Evolutionary conservation across 2,113 vertebrate species (phyloP), one percentile per base, ranked within the genome.

Genomic region (Barbus barbus): DNA sequence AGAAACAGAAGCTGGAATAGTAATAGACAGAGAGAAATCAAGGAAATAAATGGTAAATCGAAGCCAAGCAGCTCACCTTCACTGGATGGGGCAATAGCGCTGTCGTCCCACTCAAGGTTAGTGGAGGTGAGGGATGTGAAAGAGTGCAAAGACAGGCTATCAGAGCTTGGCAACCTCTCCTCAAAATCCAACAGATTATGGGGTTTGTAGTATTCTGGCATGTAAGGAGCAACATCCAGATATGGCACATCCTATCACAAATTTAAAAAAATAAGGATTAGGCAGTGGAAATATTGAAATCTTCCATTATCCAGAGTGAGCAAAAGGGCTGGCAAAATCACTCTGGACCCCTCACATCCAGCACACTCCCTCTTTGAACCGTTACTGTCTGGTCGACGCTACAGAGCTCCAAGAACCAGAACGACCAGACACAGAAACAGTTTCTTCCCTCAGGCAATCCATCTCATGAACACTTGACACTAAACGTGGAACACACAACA

Each of bases 201-300:
- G 7, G 98, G 98, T 86, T 99, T 99, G 92, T 99, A 99, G 93
- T 98, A 99, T 51, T 99, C 98, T 0, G 98, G 98, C 98, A 99
- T 99, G 93, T 99, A 99, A 0, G 98, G 97, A 6, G 97, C 97
- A 92, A 99, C 92, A 16, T 99, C 98, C 89, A 99, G 89, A 87
- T 99, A 99, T 0, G 98, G 98, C 51, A 95, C 97, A 0, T 99
- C 98, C 98, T 99, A 91, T 14, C 72, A 84, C n/a, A 53, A 85
- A 76, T 12, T n/a, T 14, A 67, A 36, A 58, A 75, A 7, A 51
- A 0, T 0, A 71, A 71, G 9, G 0, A 38, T 71, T 67, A 33
- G 28, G 63, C 16, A 31, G 18, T 31, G 63, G 0, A 33, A 31
- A 33, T 9, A 67, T 33, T 1, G 6, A 61, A 4, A 26, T 26